Percentiles rank a stretch among this genome's conserved stretches.
These are phyloP conservation scores for Karalla daura DNA, from an alignment of 2,797 vertebrate species.

Conservation along the genomic window DNA sequence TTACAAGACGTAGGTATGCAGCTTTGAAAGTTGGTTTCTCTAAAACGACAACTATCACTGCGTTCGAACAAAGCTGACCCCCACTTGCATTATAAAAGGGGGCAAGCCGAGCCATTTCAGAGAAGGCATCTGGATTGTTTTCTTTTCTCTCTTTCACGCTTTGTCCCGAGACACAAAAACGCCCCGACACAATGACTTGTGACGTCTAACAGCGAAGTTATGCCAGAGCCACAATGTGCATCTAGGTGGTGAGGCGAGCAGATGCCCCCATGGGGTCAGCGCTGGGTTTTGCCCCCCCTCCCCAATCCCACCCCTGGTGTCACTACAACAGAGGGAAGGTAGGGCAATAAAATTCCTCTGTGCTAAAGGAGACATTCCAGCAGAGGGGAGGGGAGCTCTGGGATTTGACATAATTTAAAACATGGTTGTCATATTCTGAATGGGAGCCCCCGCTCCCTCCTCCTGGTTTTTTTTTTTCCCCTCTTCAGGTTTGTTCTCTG, in stretches of 20 bases:
- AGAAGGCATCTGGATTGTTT: slow-evolving; percentile 70
- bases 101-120: slow-evolving; percentile 53
- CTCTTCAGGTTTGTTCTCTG: slow-evolving; percentile 16
- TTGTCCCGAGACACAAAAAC: slow-evolving; percentile 77
- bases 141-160: slow-evolving; percentile 71
- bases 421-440: slow-evolving; percentile 69
- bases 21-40: slow-evolving; percentile 61
- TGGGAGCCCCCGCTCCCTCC: slow-evolving; percentile 16
- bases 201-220: slow-evolving; percentile 72
- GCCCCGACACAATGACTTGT: slow-evolving; percentile 70
- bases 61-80: slow-evolving; percentile 60
- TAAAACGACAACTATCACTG: slow-evolving; percentile 52
- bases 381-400: slow-evolving; percentile 35
- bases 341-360: slow-evolving; percentile 72
- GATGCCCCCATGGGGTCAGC: slow-evolving; percentile 68
- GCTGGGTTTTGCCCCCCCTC: slow-evolving; percentile 55
- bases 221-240: slow-evolving; percentile 75
- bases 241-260: slow-evolving; percentile 60
- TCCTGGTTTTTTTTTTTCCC: slow-evolving; percentile 33
- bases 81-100: slow-evolving; percentile 70
- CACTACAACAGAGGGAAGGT: slow-evolving; percentile 60
- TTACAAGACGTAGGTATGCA: slow-evolving; percentile 70
- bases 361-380: slow-evolving; percentile 66
- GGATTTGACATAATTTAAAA: slow-evolving; percentile 77
- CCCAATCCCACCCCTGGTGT: no score